A percentile compares a stretch with the other conserved stretches of the same genome.
These are phyloP conservation scores for Synodontis membranacea DNA, from an alignment of 2,113 vertebrate genomes.

Conservation along the genomic window DNA sequence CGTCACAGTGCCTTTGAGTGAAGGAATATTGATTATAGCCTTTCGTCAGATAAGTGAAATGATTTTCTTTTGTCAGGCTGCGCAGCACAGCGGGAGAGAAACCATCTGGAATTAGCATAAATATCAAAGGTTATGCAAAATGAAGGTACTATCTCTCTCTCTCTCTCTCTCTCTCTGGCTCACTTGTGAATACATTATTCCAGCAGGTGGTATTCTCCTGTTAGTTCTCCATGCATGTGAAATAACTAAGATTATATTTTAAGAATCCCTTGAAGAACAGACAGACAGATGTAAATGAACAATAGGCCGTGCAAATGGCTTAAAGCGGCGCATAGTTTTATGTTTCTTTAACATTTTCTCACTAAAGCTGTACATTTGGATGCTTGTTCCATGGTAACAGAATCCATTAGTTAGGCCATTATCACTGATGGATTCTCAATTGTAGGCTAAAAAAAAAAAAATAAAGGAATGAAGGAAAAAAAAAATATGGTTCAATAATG, in stretches of 20 bases:
- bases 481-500: background rate
- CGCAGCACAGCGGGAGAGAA: constrained; percentile 54
- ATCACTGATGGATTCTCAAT: constrained; percentile 17
- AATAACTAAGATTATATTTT: constrained; percentile 19
- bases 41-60: constrained; percentile 62
- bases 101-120: constrained; percentile 69
- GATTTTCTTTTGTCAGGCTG: constrained; percentile 57
- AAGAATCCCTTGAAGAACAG: constrained; percentile 19
- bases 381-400: constrained; percentile 13
- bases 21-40: constrained; percentile 50
- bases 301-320: constrained; percentile 12
- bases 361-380: constrained; percentile 2
- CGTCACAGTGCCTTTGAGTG: constrained; percentile 54
- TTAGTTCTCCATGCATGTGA: constrained; percentile 38
- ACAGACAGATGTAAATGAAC: constrained; percentile 27
- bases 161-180: background rate
- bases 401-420: constrained; percentile 30
- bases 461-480: background rate
- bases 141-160: constrained; percentile 32
- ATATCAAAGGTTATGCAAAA: constrained; percentile 69
- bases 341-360: constrained; percentile 24
- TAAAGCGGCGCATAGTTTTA: background rate
- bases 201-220: constrained; percentile 56
- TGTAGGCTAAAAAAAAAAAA: background rate
- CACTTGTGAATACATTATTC: constrained; percentile 33